phyloP scores from a whole-genome alignment of 2,888 invertebrate genomes.

The Ophonus ardosiacus region DNA sequence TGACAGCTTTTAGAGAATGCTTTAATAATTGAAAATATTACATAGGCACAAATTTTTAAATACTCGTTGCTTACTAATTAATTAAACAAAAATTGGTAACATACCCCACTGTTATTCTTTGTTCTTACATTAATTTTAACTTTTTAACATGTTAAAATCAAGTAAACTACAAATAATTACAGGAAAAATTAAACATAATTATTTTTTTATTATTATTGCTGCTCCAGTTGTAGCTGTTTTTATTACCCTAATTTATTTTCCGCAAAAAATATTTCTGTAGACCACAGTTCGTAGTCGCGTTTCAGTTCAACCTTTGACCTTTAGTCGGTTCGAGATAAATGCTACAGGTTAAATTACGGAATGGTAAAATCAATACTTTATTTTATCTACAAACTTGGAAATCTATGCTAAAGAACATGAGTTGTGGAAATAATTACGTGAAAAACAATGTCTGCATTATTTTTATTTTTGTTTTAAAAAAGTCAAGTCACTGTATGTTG shows the following conservation, averaged over 20 bases:
- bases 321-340: constrained; percentile 11
- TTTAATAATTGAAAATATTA: too few species aligned
- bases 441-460: not conserved
- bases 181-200: not conserved
- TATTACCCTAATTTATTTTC: not conserved
- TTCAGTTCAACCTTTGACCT: constrained; percentile 31
- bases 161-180: not conserved
- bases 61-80: too few species aligned
- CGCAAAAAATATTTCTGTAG: constrained; percentile 30
- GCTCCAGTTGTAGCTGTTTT: not conserved
- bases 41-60: too few species aligned
- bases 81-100: too few species aligned
- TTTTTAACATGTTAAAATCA: not conserved
- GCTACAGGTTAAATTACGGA: constrained; percentile 51
- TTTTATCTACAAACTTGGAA: constrained; percentile 8
- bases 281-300: not conserved
- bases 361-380: constrained; percentile 34
- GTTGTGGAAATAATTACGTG: not conserved
- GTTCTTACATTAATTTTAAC: not conserved
- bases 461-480: not conserved
- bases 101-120: too few species aligned
- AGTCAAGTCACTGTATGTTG: too few species aligned
- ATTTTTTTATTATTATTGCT: not conserved
- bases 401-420: not conserved
- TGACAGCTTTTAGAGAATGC: too few species aligned